Percentiles rank a stretch among this genome's conserved stretches.
These are phyloP conservation scores for Emydocephalus ijimae DNA, from an alignment of 2,113 vertebrate species.

Conservation along the genomic window DNA sequence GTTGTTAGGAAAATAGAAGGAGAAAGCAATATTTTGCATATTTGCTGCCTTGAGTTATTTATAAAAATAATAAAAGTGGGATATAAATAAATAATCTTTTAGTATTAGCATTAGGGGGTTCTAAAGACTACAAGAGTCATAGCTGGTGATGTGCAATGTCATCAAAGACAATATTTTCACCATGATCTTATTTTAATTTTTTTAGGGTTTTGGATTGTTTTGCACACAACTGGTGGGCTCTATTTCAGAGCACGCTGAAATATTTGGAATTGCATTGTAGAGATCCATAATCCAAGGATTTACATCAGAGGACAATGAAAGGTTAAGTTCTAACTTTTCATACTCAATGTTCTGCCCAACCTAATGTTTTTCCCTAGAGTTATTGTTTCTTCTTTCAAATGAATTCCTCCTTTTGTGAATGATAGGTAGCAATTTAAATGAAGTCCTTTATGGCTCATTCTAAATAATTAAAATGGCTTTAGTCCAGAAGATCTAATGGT, in stretches of 20 bases:
- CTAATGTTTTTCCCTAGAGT: not conserved
- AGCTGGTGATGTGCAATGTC: not conserved
- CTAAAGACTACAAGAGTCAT: not conserved
- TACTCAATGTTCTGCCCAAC: not conserved
- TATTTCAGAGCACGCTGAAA: not conserved
- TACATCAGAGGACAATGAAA: not conserved
- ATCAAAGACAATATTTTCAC: not conserved
- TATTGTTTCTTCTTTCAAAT: not conserved
- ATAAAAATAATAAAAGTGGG: not conserved
- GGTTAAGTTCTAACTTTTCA: not conserved
- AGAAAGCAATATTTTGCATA: not conserved
- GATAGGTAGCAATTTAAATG: not conserved
- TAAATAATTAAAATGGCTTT: not conserved
- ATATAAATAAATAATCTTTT: not conserved
- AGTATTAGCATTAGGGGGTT: not conserved
- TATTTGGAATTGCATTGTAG: not conserved
- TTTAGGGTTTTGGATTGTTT: not conserved
- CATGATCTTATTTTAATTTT: not conserved
- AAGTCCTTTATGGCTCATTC: not conserved
- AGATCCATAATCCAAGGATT: not conserved
- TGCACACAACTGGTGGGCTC: not conserved
- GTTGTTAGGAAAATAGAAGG: not conserved
- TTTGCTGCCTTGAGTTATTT: not conserved
- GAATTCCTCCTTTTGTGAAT: not conserved
- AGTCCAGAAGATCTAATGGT: not conserved